Evolutionary conservation across 2,888 invertebrate genomes (phyloP), one percentile per base, ranked within the genome.

Genomic region (Fragum fragum): DNA sequence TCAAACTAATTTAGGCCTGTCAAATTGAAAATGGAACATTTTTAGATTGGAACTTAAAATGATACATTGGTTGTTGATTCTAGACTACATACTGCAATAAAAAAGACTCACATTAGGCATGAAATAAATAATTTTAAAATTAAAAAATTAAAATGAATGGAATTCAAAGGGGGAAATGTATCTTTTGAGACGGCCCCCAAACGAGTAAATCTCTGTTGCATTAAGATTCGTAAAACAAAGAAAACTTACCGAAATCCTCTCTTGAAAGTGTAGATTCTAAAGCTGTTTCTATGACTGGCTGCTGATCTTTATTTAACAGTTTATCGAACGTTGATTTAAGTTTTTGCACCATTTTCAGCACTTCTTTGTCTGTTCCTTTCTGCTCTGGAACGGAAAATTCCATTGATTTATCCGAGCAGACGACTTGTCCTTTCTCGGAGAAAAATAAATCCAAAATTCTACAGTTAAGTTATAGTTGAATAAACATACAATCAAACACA

Each of bases 271-370:
- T 70, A 36, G 72, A 76, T 28, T 87, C 87, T 70, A 82, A 86
- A 59, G 87, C 88, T 36, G 85, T 83, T 59, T 88, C 88, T 14
- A 88, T 87, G 21, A 88, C 85, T 47, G 72, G 74, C 36, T 75
- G 76, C 6, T 73, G 61, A 26, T 84, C 83, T 59, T 76, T 84
- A n/a, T 53, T 70, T 28, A 83, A 39, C 21, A 82, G 69, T 70
- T 55, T 77, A 9, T 76, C 75, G 68, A 86, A 78, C 39, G 83
- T 78, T 68, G 75, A 42, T 76, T 82, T 86, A 14, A 86, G 71
- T 42, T 86, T 86, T 32, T 79, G 79, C 39, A 86, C 79, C 83
- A 86, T 77, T 79, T 77, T 84, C 1, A 72, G 28, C 14, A 84
- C 73, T 55, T 84, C 79, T 68, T 69, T 79, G 69, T 83, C 79